Evolutionary conservation across 2,888 invertebrate species (phyloP).

Genomic region (Pheosia gnoma): DNA sequence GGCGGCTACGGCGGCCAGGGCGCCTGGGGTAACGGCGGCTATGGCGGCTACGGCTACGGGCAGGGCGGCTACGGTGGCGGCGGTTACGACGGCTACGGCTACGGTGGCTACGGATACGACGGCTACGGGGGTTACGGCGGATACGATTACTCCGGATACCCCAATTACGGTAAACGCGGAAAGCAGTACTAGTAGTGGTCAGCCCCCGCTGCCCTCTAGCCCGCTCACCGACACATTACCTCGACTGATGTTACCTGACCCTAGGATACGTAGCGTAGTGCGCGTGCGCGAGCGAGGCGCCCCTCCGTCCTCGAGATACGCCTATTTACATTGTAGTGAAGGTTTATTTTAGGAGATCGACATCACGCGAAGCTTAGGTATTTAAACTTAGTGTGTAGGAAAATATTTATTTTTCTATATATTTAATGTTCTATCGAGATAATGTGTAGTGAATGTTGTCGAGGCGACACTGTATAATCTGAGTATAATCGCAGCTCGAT

Average conservation of each 20-base stretch:
- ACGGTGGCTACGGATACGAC: slow-evolving; percentile 89
- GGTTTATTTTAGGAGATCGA: slow-evolving; percentile 75
- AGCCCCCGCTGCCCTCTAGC: slow-evolving; percentile 54
- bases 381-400: slow-evolving; percentile 81
- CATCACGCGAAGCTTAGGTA: slow-evolving; percentile 81
- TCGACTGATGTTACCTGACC: slow-evolving; percentile 84
- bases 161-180: slow-evolving; percentile 90
- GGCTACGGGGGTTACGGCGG: slow-evolving; percentile 91
- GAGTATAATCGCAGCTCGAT: slow-evolving; percentile 47
- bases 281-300: slow-evolving; percentile 72
- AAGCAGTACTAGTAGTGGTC: slow-evolving; percentile 78
- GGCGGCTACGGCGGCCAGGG: slow-evolving; percentile 87
- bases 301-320: slow-evolving; percentile 78
- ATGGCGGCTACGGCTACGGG: slow-evolving; percentile 88
- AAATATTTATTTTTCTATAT: slow-evolving; percentile 84
- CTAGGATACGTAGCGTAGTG: slow-evolving; percentile 75
- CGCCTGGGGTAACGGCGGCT: slow-evolving; percentile 87
- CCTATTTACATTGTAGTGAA: slow-evolving; percentile 74
- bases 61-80: slow-evolving; percentile 89
- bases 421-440: slow-evolving; percentile 82
- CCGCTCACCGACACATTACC: slow-evolving; percentile 82
- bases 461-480: slow-evolving; percentile 75
- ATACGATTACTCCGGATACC: slow-evolving; percentile 92
- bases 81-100: slow-evolving; percentile 90
- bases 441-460: slow-evolving; percentile 83